These are phyloP conservation scores for Calypte anna DNA, from an alignment of 2,113 vertebrate genomes.

Conservation along the genomic window DNA sequence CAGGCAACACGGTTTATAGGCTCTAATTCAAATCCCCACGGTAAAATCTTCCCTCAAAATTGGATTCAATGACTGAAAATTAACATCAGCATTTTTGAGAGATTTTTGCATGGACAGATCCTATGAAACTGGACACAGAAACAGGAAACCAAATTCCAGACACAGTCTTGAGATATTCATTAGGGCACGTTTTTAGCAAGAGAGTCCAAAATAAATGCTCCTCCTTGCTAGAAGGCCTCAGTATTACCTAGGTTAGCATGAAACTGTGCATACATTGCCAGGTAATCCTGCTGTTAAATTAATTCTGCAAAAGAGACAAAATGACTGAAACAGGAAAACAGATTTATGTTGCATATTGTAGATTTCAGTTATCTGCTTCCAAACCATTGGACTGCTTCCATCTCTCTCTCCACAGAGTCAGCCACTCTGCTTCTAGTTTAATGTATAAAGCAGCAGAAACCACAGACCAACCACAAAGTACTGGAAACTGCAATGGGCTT, in stretches of 20 bases:
- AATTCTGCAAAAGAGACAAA: neutral
- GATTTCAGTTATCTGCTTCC: constrained; percentile 18
- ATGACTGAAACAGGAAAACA: neutral
- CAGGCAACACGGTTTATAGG: neutral
- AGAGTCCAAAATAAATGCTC: neutral
- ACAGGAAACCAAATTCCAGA: neutral
- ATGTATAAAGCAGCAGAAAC: constrained; percentile 56
- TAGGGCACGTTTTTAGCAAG: neutral
- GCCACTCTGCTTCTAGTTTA: constrained; percentile 55
- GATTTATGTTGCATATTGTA: neutral
- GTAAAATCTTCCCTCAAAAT: constrained; percentile 6
- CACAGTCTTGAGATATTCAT: neutral
- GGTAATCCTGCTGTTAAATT: neutral
- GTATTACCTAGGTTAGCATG: neutral
- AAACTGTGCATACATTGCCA: neutral
- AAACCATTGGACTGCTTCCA: neutral
- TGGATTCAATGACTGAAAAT: constrained; percentile 11
- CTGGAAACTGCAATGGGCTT: constrained; percentile 42
- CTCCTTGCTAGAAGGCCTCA: constrained; percentile 6
- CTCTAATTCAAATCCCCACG: neutral
- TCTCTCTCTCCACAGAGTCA: neutral
- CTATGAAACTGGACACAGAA: neutral
- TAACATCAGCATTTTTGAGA: neutral
- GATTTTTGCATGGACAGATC: neutral
- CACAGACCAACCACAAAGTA: constrained; percentile 56